These are phyloP conservation scores for Ophion ellenae DNA, from an alignment of 2,888 invertebrate species.

Conservation along the genomic window DNA sequence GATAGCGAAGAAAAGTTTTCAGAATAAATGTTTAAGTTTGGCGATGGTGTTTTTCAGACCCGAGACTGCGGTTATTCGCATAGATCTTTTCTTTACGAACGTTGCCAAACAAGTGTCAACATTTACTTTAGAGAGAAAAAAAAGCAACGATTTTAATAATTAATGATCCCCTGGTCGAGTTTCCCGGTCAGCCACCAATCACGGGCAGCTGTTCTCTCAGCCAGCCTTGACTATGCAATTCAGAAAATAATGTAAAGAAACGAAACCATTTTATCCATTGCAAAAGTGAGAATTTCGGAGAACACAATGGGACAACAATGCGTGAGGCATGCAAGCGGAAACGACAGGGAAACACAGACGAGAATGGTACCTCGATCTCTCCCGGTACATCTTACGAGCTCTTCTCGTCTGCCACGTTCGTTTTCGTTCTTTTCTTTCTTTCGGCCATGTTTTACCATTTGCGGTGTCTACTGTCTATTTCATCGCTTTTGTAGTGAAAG, in stretches of 20 bases:
- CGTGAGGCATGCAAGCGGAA: neutral
- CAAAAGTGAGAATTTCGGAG: neutral
- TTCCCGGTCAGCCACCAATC: neutral
- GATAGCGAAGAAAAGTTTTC: conserved; percentile 47
- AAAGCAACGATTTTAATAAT: neutral
- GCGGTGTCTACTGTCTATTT: conserved; percentile 50
- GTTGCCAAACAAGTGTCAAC: neutral
- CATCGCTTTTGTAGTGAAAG: conserved; percentile 53
- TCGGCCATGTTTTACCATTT: conserved; percentile 28
- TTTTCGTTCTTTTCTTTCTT: conserved; percentile 32
- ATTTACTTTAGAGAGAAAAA: neutral
- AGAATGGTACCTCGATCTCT: conserved; percentile 11
- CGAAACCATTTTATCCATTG: neutral
- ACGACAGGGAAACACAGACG: neutral
- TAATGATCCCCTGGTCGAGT: too few relatives aligned
- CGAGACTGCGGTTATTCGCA: neutral
- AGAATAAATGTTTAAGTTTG: conserved; percentile 41
- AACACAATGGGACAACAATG: neutral
- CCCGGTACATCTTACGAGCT: neutral
- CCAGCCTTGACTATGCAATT: neutral
- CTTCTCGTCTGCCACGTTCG: conserved; percentile 19
- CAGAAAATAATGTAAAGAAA: neutral
- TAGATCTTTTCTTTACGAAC: conserved; percentile 1
- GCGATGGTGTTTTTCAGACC: conserved; percentile 23
- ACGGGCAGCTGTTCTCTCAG: neutral